Conservation (phyloP, 2,113 vertebrate genomes). For the Prionailurus viverrinus region DNA sequence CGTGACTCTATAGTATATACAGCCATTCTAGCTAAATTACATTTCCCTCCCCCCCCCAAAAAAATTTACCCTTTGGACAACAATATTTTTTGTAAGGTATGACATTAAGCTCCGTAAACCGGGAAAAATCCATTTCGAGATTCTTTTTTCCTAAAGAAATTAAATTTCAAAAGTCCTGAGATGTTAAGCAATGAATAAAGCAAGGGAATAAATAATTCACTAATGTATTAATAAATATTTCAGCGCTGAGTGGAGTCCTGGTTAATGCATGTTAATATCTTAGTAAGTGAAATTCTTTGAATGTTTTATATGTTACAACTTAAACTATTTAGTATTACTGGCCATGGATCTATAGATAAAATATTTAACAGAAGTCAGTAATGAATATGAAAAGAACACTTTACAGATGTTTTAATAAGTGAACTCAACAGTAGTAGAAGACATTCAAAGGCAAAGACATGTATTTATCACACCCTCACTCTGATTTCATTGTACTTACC, state of each 20-base stretch:
- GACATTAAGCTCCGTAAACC: constrained; percentile 41
- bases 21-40: not conserved
- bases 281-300: constrained; percentile 67
- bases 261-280: constrained; percentile 56
- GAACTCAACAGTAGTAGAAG: not conserved
- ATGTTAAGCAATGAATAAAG: constrained; percentile 81
- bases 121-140: not conserved
- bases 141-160: constrained; percentile 67
- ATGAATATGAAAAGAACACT: constrained; percentile 64
- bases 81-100: constrained; percentile 43
- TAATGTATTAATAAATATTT: constrained; percentile 83
- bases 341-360: constrained; percentile 10
- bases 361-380: constrained; percentile 47
- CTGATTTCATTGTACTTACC: not conserved
- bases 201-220: constrained; percentile 83
- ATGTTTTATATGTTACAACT: constrained; percentile 66
- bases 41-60: not conserved
- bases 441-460: not conserved
- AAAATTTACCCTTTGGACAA: not conserved
- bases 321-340: constrained; percentile 64
- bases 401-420: constrained; percentile 52
- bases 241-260: constrained; percentile 62
- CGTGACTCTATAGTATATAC: not conserved
- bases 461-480: not conserved
- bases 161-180: constrained; percentile 70